Conservation (phyloP, 2,797 vertebrate species). For the Etheostoma nigrum region DNA sequence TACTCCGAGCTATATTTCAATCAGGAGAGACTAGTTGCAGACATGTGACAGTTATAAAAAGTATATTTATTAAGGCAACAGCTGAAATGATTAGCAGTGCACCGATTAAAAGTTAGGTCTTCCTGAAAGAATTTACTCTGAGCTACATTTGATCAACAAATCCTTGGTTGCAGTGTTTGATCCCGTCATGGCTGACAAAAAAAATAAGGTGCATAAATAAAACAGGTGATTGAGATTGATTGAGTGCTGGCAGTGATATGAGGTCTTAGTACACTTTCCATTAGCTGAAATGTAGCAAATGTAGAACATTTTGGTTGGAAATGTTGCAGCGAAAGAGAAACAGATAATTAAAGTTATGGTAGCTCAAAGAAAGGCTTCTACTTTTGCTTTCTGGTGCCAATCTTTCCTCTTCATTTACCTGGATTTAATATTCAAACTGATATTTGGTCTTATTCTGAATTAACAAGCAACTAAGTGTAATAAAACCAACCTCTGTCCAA, state of each 20-base stretch:
- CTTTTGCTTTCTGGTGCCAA: not conserved
- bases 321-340: conserved; percentile 33
- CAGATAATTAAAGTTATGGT: conserved; percentile 27
- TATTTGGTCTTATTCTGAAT: conserved; percentile 11
- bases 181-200: conserved; percentile 69
- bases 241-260: conserved; percentile 43
- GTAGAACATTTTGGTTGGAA: conserved; percentile 33
- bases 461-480: not conserved
- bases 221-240: conserved; percentile 69
- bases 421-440: conserved; percentile 4
- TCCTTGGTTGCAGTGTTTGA: conserved; percentile 56
- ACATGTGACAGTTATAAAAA: no score
- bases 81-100: no score
- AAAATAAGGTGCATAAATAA: conserved; percentile 65
- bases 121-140: no score
- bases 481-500: conserved; percentile 1
- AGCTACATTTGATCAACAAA: conserved; percentile 64
- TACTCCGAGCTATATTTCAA: no score
- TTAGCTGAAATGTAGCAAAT: conserved; percentile 47
- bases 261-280: conserved; percentile 39
- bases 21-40: no score
- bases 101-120: no score
- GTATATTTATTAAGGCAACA: no score
- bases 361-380: conserved; percentile 11
- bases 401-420: not conserved